These are phyloP conservation scores for Neodon shergylaensis DNA, from an alignment of 2,113 vertebrate species.

Conservation along the genomic window DNA sequence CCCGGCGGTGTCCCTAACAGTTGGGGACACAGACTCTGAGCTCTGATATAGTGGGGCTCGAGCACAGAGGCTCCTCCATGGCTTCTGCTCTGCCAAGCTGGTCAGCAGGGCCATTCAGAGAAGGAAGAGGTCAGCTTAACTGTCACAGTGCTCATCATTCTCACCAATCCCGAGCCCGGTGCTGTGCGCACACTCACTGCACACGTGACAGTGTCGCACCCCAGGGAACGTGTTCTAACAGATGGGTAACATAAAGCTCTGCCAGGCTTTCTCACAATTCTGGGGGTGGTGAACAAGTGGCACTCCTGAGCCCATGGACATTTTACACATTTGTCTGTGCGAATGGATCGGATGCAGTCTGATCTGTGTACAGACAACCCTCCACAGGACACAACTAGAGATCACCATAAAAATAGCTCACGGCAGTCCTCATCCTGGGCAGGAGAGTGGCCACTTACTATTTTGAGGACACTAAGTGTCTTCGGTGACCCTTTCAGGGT, in stretches of 20 bases:
- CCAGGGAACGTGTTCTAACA: not conserved
- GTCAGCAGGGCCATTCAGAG: not conserved
- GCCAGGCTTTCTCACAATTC: not conserved
- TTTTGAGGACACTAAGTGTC: no score
- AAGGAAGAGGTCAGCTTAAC: not conserved
- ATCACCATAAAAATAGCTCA: not conserved
- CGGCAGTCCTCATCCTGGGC: not conserved
- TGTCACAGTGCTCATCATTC: no score
- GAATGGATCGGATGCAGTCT: not conserved
- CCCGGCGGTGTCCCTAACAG: not conserved
- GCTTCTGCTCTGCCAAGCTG: not conserved
- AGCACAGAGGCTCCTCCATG: not conserved
- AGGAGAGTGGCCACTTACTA: no score
- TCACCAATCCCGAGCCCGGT: no score
- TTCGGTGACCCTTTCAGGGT: rapidly evolving
- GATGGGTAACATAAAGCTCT: not conserved
- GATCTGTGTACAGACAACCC: not conserved
- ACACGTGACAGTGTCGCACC: not conserved
- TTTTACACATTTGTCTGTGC: not conserved
- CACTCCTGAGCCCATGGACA: not conserved
- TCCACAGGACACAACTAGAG: not conserved
- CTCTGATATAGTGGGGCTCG: rapidly evolving
- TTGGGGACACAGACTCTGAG: not conserved
- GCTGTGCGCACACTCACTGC: not conserved
- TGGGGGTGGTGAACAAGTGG: not conserved